phyloP scores from a whole-genome alignment of 2,888 invertebrate genomes.

The Arge pagana region DNA sequence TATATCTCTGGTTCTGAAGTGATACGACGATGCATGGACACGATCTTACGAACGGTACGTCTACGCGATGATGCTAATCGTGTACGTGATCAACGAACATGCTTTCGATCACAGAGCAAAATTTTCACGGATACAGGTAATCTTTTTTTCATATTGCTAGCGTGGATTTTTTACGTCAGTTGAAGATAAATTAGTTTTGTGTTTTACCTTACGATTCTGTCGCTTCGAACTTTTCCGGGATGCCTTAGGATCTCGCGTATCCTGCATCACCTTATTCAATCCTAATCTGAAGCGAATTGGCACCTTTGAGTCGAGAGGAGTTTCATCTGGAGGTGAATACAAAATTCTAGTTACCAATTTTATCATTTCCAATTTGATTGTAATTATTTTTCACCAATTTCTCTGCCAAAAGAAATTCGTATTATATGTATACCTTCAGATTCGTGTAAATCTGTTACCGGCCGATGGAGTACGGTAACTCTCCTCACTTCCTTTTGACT shows the following conservation, averaged over 20 bases:
- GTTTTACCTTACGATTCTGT: constrained; percentile 52
- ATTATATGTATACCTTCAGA: constrained; percentile 42
- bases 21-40: no score
- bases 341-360: neutral
- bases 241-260: constrained; percentile 43
- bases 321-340: constrained; percentile 39
- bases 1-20: no score
- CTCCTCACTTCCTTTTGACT: constrained; percentile 48
- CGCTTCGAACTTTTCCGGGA: constrained; percentile 48
- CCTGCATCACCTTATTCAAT: constrained; percentile 46
- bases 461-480: constrained; percentile 47
- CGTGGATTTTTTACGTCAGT: constrained; percentile 41
- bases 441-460: constrained; percentile 45
- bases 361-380: neutral
- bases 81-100: no score
- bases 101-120: no score
- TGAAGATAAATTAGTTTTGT: constrained; percentile 47
- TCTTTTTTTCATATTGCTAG: constrained; percentile 27
- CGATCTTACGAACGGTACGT: no score
- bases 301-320: constrained; percentile 44
- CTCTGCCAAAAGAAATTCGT: neutral
- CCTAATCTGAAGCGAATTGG: constrained; percentile 45
- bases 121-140: neutral
- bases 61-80: no score
- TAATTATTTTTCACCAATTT: no score